Conservation (phyloP, 2,797 vertebrate genomes). For the Sebastes baramenuke region DNA sequence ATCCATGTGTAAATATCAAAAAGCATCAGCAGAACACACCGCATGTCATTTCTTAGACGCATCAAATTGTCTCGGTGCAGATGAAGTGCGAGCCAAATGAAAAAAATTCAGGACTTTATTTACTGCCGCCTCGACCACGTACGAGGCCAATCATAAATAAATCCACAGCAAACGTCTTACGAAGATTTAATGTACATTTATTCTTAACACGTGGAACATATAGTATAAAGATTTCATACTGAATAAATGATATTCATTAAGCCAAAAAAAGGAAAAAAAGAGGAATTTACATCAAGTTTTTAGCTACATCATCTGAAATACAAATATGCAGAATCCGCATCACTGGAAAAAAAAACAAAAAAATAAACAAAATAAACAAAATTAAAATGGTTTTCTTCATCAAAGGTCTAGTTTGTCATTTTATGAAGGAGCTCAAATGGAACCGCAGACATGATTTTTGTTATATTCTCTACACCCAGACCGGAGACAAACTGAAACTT, state of each 20-base stretch:
- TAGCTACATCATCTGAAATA: conserved; percentile 99
- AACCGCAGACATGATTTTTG: conserved; percentile 87
- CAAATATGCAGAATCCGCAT: conserved; percentile 99
- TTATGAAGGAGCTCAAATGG: conserved; percentile 87
- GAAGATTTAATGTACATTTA: conserved; percentile 99
- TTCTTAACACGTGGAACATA: conserved; percentile 99
- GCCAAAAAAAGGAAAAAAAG: conserved; percentile 93
- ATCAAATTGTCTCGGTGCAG: neutral
- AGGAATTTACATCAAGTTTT: conserved; percentile 99
- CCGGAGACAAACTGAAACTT: conserved; percentile 88
- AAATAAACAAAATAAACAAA: conserved; percentile 75
- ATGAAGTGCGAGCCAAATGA: neutral
- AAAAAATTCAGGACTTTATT: conserved; percentile 21
- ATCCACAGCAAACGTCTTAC: conserved; percentile 96
- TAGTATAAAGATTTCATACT: conserved; percentile 99
- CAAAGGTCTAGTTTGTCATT: conserved; percentile 79
- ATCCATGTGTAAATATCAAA: conserved; percentile 9
- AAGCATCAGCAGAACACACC: conserved; percentile 21
- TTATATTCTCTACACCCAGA: conserved; percentile 87
- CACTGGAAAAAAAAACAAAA: conserved; percentile 85
- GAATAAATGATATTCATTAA: conserved; percentile 99
- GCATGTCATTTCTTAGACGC: neutral
- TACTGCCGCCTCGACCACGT: neutral
- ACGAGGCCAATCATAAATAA: conserved; percentile 74
- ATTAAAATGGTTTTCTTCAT: conserved; percentile 93